A percentile compares a stretch with the other conserved stretches of the same genome.
phyloP scores from a whole-genome alignment of 2,113 vertebrate species.

The Capricornis sumatraensis region DNA sequence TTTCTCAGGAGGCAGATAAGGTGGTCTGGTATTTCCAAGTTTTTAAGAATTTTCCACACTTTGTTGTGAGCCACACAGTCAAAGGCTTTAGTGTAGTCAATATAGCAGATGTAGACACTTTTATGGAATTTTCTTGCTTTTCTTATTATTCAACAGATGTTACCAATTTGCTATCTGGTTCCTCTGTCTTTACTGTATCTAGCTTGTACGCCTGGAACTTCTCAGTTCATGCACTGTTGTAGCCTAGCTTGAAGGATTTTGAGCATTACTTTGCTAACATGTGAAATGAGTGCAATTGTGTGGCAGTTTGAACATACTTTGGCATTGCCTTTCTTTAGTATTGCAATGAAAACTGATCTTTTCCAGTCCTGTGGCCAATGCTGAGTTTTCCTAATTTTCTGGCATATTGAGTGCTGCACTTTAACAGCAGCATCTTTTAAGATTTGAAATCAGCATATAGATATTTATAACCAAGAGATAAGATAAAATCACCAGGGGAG shows the following conservation, averaged over 20 bases:
- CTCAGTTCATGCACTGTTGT: not conserved
- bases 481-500: not conserved
- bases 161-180: not conserved
- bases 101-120: not conserved
- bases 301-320: not conserved
- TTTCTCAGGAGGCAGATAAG: not conserved
- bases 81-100: not conserved
- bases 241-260: not conserved
- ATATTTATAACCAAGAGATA: not conserved
- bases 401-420: not conserved
- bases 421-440: not conserved
- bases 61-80: not conserved
- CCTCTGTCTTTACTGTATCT: not conserved
- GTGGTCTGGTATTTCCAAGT: not conserved
- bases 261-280: not conserved
- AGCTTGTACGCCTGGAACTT: rapidly evolving
- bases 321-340: not conserved
- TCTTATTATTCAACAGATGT: not conserved
- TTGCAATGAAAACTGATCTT: not conserved
- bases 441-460: not conserved
- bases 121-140: not conserved
- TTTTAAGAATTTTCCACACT: not conserved
- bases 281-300: not conserved
- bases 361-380: not conserved
- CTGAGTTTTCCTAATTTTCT: not conserved